Base-by-base conservation (phyloP, 2,888 invertebrate genomes). In the Hoplodrina ambigua region DNA sequence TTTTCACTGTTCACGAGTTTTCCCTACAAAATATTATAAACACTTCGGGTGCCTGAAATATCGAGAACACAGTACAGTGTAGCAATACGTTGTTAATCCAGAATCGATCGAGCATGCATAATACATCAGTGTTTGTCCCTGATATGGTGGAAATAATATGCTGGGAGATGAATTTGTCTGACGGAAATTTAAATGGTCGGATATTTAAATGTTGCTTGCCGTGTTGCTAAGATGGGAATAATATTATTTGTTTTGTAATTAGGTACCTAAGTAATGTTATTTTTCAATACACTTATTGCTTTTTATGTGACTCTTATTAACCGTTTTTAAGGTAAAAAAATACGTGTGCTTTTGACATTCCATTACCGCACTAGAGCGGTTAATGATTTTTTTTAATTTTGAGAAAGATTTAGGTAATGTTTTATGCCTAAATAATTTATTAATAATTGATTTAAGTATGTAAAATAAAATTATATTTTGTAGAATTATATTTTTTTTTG, bases 111-210 rank as follows among this genome's bases (percentile, higher is more conserved):
- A 55, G 85, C 81, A 89, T 90, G 83, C 85, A 90, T 90, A 87
- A 90, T 85, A 72, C 76, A 90, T 78, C 55, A 67, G 61, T 58
- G 67, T 80, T 83, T 87, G 86, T 83, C 88, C 86, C 85, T 87
- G 87, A 83, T 86, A 82, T 78, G 46, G 67, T 78, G 82, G 15
- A 46, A 46, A 71, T 76, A 82, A 78, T 82, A 73, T 70, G 66
- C 72, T 79, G 76, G 72, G 83, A 83, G 72, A 77, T 75, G 62
- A 68, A 79, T 83, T 68, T 61, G 78, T 80, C 79, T 80, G 81
- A 71, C 79, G 74, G 71, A 75, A 59, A 54, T 46, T 57, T 44
- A 44, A 15, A 44, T 44, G 44, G 37, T 8, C 37, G 37, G 37
- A 55, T 60, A 68, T 76, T 59, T 62, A 44, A 58, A 75, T 77